Percentiles rank a stretch among this genome's conserved stretches.
Evolutionary conservation across 2,113 vertebrate genomes (phyloP).

Genomic region (Cololabis saira): DNA sequence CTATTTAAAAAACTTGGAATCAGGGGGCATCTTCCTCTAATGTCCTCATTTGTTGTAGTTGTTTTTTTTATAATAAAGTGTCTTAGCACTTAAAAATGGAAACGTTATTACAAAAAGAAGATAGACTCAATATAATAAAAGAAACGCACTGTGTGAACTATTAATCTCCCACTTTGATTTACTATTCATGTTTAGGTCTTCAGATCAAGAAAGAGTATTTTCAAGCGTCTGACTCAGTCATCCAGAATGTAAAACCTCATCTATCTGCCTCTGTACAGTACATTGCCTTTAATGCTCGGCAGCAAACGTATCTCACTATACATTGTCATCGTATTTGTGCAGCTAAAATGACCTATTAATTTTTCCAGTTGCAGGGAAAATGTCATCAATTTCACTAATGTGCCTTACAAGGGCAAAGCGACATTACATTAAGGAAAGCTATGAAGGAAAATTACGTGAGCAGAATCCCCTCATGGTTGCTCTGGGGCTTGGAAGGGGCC

Average conservation of each 20-base stretch:
- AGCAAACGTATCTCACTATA: conserved; percentile 8
- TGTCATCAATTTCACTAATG: conserved; percentile 51
- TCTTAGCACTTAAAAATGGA: too few relatives aligned
- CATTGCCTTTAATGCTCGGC: conserved; percentile 23
- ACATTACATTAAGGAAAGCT: conserved; percentile 30
- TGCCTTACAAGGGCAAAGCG: conserved; percentile 35
- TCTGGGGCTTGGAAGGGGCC: conserved; percentile 16
- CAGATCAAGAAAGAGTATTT: not conserved
- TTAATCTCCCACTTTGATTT: conserved; percentile 5
- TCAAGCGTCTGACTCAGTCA: conserved; percentile 22
- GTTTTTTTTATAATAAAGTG: too few relatives aligned
- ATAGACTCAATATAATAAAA: conserved; percentile 8
- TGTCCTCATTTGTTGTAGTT: too few relatives aligned
- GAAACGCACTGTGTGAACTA: not conserved
- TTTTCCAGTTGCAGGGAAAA: conserved; percentile 31
- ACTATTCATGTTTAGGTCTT: conserved; percentile 15
- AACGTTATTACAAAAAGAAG: not conserved
- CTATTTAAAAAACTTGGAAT: too few relatives aligned
- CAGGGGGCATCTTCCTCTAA: too few relatives aligned
- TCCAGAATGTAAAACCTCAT: conserved; percentile 23
- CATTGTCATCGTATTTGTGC: conserved; percentile 28
- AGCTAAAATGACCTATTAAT: conserved; percentile 29
- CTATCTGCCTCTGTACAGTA: conserved; percentile 23
- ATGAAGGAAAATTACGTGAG: conserved; percentile 36
- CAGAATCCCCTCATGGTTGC: not conserved